A percentile compares a stretch with the other conserved stretches of the same genome.
phyloP scores from a whole-genome alignment of 2,797 vertebrate species.

The Miopithecus talapoin region DNA sequence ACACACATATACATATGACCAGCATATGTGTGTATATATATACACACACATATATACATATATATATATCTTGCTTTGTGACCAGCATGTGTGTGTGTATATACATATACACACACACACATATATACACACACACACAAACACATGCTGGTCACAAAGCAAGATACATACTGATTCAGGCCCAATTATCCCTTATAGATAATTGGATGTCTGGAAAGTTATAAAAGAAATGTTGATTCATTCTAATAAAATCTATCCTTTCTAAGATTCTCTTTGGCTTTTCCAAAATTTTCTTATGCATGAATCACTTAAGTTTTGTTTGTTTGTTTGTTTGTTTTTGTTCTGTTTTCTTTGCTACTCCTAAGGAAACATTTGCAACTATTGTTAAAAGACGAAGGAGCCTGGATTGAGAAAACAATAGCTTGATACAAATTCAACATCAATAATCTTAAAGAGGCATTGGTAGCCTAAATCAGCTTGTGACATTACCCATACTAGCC shows the following conservation, averaged over 20 bases:
- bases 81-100: background rate
- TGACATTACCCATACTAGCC: background rate
- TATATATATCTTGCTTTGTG: background rate
- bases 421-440: background rate
- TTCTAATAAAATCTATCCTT: conserved; percentile 25
- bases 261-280: background rate
- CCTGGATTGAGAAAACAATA: background rate
- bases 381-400: background rate
- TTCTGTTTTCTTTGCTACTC: background rate
- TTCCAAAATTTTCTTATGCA: background rate
- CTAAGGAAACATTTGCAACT: background rate
- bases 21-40: too few relatives aligned
- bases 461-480: background rate
- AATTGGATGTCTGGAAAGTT: background rate
- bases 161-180: background rate
- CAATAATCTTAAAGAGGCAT: background rate
- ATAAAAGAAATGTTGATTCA: background rate
- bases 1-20: background rate
- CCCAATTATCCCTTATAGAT: background rate
- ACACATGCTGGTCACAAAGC: background rate
- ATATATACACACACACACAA: accelerated
- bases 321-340: background rate
- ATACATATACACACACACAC: accelerated
- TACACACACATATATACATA: accelerated
- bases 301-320: background rate